Evolutionary conservation across 2,888 invertebrate genomes (phyloP).

Genomic region (Rotaria sp.): DNA sequence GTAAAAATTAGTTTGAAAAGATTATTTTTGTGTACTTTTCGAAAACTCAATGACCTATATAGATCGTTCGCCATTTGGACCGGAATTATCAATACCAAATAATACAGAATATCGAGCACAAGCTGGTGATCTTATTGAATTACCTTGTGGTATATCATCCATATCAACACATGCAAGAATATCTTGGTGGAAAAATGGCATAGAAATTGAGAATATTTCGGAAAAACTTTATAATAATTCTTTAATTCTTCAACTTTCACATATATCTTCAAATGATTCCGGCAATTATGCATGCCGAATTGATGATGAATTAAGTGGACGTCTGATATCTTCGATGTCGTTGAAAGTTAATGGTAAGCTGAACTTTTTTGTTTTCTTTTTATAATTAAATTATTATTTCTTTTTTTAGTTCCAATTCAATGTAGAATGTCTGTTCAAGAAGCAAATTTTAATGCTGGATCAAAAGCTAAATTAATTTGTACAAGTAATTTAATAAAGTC

Average conservation of each 20-base stretch:
- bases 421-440: not conserved
- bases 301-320: slow-evolving; percentile 4
- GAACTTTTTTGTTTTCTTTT: not conserved
- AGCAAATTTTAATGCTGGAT: not conserved
- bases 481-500: not conserved
- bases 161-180: not conserved
- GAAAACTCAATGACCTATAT: not conserved
- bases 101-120: not conserved
- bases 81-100: not conserved
- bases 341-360: not conserved
- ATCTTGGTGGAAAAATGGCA: not conserved
- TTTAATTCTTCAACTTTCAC: not conserved
- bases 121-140: not conserved
- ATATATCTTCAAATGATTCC: not conserved
- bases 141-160: not conserved
- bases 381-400: not conserved
- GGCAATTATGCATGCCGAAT: slow-evolving; percentile 11
- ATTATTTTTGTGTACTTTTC: not conserved
- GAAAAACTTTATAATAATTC: not conserved
- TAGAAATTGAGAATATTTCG: not conserved
- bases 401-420: not conserved
- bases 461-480: not conserved
- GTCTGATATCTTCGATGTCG: not conserved
- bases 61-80: slow-evolving; percentile 11
- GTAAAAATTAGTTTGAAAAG: not conserved